phyloP scores from a whole-genome alignment of 2,113 vertebrate genomes.

The Apodemus sylvaticus region DNA sequence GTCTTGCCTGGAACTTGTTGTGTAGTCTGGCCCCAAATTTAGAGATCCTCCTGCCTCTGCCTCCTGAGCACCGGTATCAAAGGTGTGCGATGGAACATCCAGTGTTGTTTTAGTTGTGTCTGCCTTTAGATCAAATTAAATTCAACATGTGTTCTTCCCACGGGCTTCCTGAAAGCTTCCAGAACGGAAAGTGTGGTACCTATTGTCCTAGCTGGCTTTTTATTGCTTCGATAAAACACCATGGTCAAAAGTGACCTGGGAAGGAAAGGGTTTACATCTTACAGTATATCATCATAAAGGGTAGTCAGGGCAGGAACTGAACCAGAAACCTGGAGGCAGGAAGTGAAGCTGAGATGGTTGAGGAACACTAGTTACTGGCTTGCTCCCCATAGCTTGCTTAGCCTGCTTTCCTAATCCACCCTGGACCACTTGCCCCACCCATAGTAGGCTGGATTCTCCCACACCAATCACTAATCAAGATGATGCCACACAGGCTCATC shows the following conservation, averaged over 20 bases:
- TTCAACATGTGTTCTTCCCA: accelerated
- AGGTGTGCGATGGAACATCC: background rate
- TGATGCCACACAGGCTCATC: no score
- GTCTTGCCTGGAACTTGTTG: background rate
- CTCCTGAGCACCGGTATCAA: background rate
- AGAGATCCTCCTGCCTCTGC: background rate
- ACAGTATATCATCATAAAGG: background rate
- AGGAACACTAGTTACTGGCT: background rate
- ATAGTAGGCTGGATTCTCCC: background rate
- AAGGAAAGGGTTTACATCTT: background rate
- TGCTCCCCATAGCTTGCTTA: background rate
- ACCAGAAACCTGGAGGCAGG: background rate
- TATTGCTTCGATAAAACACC: background rate
- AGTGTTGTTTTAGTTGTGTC: background rate
- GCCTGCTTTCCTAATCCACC: background rate
- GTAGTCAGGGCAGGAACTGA: background rate
- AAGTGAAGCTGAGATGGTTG: background rate
- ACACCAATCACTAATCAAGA: background rate
- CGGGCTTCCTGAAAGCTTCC: background rate
- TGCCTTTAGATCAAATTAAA: background rate
- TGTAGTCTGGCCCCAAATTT: background rate
- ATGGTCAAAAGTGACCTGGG: background rate
- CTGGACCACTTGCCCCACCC: background rate
- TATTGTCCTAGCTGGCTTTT: no score
- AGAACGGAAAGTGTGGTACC: background rate